Evolutionary conservation across 2,888 invertebrate genomes (phyloP), one percentile per base, ranked within the genome.

Genomic region (Meandrusa payeni): DNA sequence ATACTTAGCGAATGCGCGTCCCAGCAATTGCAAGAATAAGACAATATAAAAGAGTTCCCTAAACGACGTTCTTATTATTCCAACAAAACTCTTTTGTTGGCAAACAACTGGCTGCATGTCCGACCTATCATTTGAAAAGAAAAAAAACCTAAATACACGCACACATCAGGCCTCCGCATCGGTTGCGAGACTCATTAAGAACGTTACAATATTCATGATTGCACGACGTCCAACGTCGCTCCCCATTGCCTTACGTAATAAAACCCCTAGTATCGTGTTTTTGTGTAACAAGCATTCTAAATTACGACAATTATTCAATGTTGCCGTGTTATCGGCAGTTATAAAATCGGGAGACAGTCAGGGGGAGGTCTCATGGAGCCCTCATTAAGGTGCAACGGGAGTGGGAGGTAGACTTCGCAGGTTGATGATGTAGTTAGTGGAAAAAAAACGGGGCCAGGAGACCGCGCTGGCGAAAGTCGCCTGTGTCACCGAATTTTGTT

Each of bases 241-340:
- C 51, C 53, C 58, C 45, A 56, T 56, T 62, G 63, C 64, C 65
- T 73, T 72, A 76, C 74, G 69, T 72, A 77, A 78, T 80, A 77
- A 77, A 76, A 57, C 61, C 65, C 51, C 41, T 52, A 61, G 73
- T 73, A 64, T 74, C 79, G 70, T 77, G 77, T 81, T 79, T 76
- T 76, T 74, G 69, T 68, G 66, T 76, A 81, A 81, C 81, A 81
- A 80, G 79, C 75, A 64, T 68, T 57, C 72, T 76, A 77, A 83
- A 85, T 83, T 77, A 80, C 76, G 76, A 81, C 86, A 86, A 83
- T 86, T 85, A 86, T 82, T 86, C 85, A 81, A 85, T 83, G 83
- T 74, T 64, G 65, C 71, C 62, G 64, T 70, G 79, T 71, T 85
- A 85, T 86, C 82, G 82, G 82, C 78, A 78, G 80, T 74, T 77